Evolutionary conservation across 92 coral and sea anemone genomes (phyloP).

Genomic region (Palythoa grandis): DNA sequence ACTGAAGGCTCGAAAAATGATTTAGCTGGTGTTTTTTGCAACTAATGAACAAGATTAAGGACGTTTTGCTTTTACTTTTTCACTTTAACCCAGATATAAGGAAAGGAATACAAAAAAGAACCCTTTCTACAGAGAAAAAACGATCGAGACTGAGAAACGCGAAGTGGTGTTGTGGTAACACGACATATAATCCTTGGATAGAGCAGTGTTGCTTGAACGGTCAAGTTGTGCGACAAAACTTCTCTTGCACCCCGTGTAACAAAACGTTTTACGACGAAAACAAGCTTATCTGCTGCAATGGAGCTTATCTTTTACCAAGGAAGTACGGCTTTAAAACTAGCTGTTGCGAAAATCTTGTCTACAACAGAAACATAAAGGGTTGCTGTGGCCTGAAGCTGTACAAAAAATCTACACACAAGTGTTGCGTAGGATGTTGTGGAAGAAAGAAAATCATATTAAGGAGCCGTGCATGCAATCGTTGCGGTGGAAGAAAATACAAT

Average conservation of each 20-base stretch:
- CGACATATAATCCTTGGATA: not conserved
- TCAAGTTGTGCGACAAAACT: slow-evolving; percentile 15
- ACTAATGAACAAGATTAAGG: too few relatives aligned
- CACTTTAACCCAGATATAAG: not conserved
- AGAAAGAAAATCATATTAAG: not conserved
- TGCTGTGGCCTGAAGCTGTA: not conserved
- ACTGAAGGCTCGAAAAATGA: too few relatives aligned
- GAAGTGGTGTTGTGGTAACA: slow-evolving; percentile 20
- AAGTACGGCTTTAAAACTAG: slow-evolving; percentile 1
- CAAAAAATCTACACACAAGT: not conserved
- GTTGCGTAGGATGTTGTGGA: not conserved
- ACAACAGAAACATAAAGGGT: slow-evolving; percentile 6
- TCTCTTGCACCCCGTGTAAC: slow-evolving; percentile 31
- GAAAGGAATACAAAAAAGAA: not conserved
- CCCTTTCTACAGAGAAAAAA: not conserved
- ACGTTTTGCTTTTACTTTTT: not conserved
- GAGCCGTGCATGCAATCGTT: not conserved
- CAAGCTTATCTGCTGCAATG: slow-evolving; percentile 23
- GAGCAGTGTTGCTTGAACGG: slow-evolving; percentile 22
- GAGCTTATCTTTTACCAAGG: not conserved
- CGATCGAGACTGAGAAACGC: not conserved
- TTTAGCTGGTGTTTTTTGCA: too few relatives aligned
- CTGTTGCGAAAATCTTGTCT: slow-evolving; percentile 13
- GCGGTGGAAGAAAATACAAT: not conserved
- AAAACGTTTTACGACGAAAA: slow-evolving; percentile 1